Percentiles rank a stretch among this genome's conserved stretches.
Conservation (phyloP, 2,888 invertebrate species). For the Drosophila lutescens region DNA sequence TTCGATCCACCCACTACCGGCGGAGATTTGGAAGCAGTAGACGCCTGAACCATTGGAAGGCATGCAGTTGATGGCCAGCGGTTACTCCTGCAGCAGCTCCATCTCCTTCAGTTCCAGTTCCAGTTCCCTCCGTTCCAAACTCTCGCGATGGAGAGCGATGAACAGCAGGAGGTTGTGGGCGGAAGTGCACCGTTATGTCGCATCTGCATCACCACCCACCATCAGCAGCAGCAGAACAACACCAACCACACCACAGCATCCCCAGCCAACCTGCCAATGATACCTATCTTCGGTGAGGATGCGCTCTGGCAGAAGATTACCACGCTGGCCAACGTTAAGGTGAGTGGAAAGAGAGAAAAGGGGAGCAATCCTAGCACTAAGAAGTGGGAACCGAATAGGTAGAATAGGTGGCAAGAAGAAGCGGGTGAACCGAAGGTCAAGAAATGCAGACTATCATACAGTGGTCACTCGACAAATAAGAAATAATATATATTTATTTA, state of each 20-base stretch:
- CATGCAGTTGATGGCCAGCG: constrained; percentile 72
- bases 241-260: background rate
- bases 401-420: background rate
- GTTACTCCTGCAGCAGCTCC: constrained; percentile 56
- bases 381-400: background rate
- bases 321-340: constrained; percentile 83
- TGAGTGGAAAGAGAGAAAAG: constrained; percentile 46
- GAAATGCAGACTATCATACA: constrained; percentile 22
- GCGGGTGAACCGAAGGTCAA: constrained; percentile 22
- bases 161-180: constrained; percentile 27
- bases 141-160: constrained; percentile 28
- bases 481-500: too few relatives aligned
- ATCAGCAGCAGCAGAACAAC: constrained; percentile 8
- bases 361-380: background rate
- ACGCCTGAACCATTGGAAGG: constrained; percentile 35
- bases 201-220: constrained; percentile 83
- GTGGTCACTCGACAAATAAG: background rate
- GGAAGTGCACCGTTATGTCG: constrained; percentile 72
- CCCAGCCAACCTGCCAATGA: constrained; percentile 75
- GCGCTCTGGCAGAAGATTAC: constrained; percentile 83
- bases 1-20: constrained; percentile 5
- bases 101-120: constrained; percentile 19
- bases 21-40: constrained; percentile 2
- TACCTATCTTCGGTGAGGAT: constrained; percentile 84
- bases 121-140: constrained; percentile 11